A percentile compares a stretch with the other conserved stretches of the same genome.
Evolutionary conservation across 2,113 vertebrate species (phyloP).

Genomic region (Zapus hudsonius): DNA sequence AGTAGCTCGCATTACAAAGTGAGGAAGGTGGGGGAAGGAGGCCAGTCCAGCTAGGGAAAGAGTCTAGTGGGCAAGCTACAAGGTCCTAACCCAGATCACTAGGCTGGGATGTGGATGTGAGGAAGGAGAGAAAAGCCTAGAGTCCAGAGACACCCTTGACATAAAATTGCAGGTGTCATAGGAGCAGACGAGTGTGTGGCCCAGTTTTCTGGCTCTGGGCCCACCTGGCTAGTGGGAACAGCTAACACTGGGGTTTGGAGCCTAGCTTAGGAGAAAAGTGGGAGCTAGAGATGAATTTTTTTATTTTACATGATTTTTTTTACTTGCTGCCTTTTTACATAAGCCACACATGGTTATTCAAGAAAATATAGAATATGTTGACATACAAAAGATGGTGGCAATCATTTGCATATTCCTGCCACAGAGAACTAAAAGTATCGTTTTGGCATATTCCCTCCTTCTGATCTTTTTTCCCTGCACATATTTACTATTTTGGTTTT

Average conservation of each 20-base stretch:
- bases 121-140: slow-evolving; percentile 3
- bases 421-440: slow-evolving; percentile 25
- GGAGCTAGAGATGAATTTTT: neutral
- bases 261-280: neutral
- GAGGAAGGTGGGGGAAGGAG: neutral
- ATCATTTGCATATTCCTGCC: slow-evolving; percentile 10
- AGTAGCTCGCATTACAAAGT: neutral
- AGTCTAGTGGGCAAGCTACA: neutral
- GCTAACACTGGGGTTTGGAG: neutral
- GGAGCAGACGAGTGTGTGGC: neutral
- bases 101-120: neutral
- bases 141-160: neutral
- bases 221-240: neutral
- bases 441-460: slow-evolving; percentile 40
- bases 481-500: slow-evolving; percentile 44
- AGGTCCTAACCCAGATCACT: neutral
- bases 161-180: neutral
- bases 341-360: slow-evolving; percentile 35
- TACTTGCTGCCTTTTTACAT: slow-evolving; percentile 17
- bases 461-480: neutral
- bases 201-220: neutral
- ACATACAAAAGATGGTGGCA: neutral
- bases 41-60: neutral
- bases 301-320: neutral
- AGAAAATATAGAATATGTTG: slow-evolving; percentile 18